Conservation (phyloP, 1,140 invertebrate genomes). For the Drosophila ananassae region DNA sequence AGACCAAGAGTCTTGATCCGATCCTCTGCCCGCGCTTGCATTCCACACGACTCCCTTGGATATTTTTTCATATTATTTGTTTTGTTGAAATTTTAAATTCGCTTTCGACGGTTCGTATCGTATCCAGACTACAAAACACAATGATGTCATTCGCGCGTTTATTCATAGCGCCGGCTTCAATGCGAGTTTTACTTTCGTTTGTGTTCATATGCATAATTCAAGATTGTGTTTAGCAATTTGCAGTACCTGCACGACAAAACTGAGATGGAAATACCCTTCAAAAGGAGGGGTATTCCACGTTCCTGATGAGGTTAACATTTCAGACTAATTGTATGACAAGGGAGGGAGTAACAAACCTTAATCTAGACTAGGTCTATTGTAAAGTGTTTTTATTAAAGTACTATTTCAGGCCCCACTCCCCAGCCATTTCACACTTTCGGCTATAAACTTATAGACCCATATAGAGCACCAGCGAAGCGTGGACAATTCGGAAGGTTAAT, state of each 20-base stretch:
- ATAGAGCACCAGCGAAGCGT: constrained; percentile 60
- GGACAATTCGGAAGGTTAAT: constrained; percentile 55
- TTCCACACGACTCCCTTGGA: constrained; percentile 42
- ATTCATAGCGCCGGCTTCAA: constrained; percentile 63
- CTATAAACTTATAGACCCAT: constrained; percentile 32
- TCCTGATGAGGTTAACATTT: too few species aligned
- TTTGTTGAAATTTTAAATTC: constrained; percentile 21
- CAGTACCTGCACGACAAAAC: constrained; percentile 45
- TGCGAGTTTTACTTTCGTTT: constrained; percentile 79
- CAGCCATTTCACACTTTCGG: constrained; percentile 26
- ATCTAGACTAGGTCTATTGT: too few species aligned
- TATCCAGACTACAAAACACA: constrained; percentile 64
- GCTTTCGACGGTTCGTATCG: constrained; percentile 46
- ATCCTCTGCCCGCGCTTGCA: constrained; percentile 35
- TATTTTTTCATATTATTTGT: constrained; percentile 33
- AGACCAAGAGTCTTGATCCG: constrained; percentile 37
- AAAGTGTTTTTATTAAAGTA: too few species aligned
- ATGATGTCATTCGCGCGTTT: constrained; percentile 67
- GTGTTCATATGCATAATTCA: constrained; percentile 73
- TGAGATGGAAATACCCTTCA: constrained; percentile 6
- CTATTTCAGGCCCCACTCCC: neutral
- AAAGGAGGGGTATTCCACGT: neutral
- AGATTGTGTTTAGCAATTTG: constrained; percentile 54
- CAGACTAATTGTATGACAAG: too few species aligned
- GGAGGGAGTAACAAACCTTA: too few species aligned